Conservation (phyloP, 1,140 invertebrate species). For the Tribolium castaneum region DNA sequence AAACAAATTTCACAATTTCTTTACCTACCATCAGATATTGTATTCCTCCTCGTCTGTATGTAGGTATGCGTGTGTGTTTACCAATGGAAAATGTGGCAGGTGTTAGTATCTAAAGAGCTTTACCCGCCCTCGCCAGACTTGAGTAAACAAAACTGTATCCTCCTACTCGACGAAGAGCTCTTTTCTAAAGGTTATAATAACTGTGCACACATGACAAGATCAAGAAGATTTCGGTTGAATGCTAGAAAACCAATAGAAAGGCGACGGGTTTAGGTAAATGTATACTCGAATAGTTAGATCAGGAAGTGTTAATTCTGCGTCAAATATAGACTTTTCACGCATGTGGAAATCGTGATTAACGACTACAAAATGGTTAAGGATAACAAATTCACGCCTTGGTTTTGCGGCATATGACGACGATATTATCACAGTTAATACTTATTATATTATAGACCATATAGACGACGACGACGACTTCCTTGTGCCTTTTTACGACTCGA, state of each 20-base stretch:
- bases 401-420: too few relatives aligned
- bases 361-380: too few relatives aligned
- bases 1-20: neutral
- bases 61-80: neutral
- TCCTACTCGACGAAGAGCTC: slow-evolving; percentile 1
- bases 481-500: too few relatives aligned
- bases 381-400: too few relatives aligned
- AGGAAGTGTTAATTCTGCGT: neutral
- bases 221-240: neutral
- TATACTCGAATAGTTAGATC: neutral
- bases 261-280: neutral
- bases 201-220: slow-evolving; percentile 29
- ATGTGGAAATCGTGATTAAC: neutral
- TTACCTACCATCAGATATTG: neutral
- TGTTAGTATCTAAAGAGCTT: slow-evolving; percentile 10
- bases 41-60: neutral
- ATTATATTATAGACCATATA: too few relatives aligned
- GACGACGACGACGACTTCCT: too few relatives aligned
- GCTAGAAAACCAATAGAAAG: slow-evolving; percentile 5
- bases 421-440: too few relatives aligned
- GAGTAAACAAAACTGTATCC: slow-evolving; percentile 23
- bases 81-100: slow-evolving; percentile 2
- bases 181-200: slow-evolving; percentile 24
- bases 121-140: slow-evolving; percentile 19
- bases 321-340: neutral